A percentile compares a stretch with the other conserved stretches of the same genome.
phyloP scores from a whole-genome alignment of 2,797 vertebrate genomes.

The Aeoliscus strigatus region DNA sequence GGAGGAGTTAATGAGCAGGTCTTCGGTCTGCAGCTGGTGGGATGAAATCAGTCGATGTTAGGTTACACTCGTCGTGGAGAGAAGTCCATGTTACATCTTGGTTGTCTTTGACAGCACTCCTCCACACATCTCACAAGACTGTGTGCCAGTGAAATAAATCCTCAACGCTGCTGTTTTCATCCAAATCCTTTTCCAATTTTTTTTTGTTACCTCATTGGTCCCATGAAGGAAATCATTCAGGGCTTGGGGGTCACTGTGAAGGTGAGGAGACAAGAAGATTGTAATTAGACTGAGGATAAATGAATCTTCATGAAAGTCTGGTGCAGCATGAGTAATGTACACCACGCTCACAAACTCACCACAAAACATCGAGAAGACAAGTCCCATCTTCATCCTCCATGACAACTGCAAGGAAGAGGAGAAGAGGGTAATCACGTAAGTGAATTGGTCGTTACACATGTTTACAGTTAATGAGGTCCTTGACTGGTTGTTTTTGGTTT shows the following conservation, averaged over 20 bases:
- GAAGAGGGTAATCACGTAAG: background rate
- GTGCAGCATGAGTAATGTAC: too few species aligned
- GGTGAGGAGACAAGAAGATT: too few species aligned
- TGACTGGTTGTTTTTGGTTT: too few species aligned
- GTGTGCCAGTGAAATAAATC: too few species aligned
- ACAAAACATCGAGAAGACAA: constrained; percentile 84
- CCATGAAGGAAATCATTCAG: constrained; percentile 84
- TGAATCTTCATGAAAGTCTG: too few species aligned
- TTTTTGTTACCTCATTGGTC: constrained; percentile 74
- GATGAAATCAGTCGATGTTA: constrained; percentile 40
- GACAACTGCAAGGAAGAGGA: constrained; percentile 66
- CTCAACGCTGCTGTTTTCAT: too few species aligned
- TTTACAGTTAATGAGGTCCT: too few species aligned
- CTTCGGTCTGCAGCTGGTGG: constrained; percentile 78
- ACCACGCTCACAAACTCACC: constrained; percentile 75
- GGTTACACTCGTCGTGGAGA: constrained; percentile 8
- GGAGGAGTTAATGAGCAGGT: constrained; percentile 80
- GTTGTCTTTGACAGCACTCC: constrained; percentile 4
- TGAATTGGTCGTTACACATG: too few species aligned
- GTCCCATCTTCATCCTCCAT: constrained; percentile 87
- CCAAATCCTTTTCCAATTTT: too few species aligned
- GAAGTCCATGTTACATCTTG: constrained; percentile 3
- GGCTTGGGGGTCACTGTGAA: constrained; percentile 79
- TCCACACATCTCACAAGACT: too few species aligned
- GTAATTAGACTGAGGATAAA: background rate